Evolutionary conservation across 2,888 invertebrate species (phyloP), one percentile per base, ranked within the genome.

Genomic region (Uloborus plumipes): DNA sequence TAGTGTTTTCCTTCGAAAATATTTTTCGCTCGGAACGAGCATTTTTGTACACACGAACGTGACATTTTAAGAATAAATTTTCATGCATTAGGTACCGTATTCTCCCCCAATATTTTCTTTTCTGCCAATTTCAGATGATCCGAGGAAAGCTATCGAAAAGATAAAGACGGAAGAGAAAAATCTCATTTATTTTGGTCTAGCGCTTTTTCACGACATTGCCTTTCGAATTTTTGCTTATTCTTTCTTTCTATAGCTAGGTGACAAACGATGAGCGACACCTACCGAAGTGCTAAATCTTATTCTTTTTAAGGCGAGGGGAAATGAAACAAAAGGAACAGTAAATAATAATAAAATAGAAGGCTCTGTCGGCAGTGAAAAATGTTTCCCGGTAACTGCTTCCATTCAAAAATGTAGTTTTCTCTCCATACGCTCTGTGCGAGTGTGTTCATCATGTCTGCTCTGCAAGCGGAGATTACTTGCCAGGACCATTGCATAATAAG

Each of bases 151-250:
- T 69, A 50, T 73, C 49, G 77, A 67, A 39, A 39, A 49, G 66
- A 53, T 16, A 50, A 51, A 39, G 62, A 20, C 16, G 62, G 55
- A 49, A 20, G 62, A 39, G 39, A 67, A 65, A 78, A 80, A 80
- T 80, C 80, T 70, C 80, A 80, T 80, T 80, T 80, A 80, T 80
- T 80, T 78, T 71, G 58, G 70, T 59, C 31, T 39, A 49, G 58
- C 58, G 70, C 71, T 71, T 70, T 78, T 61, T 55, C 59, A 53
- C 59, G 49, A 71, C 70, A 64, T 65, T 78, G 78, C 50, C 71
- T 65, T 65, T 51, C 47, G 49, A 18, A 22, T 65, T 74, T 65
- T 71, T 77, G 50, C 55, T 66, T 71, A 31, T 26, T 61, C n/a
- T 64, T 53, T 51, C 26, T 71, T 73, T 73, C 39, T 53, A 18